Percentiles rank a stretch among this genome's conserved stretches.
phyloP scores from a whole-genome alignment of 2,113 vertebrate genomes.

The Mobula birostris region DNA sequence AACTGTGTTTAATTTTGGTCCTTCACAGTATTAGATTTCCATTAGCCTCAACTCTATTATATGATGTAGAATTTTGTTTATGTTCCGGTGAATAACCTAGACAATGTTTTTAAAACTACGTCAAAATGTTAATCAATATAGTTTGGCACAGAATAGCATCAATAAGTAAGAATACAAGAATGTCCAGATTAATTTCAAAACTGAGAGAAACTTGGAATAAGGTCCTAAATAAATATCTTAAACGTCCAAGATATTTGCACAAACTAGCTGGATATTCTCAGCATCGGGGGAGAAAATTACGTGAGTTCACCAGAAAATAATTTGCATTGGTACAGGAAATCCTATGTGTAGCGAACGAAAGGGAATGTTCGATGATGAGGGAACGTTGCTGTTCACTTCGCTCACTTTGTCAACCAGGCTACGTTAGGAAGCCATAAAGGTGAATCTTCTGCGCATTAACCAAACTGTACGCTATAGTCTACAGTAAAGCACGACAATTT shows the following conservation, averaged over 20 bases:
- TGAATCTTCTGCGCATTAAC: not conserved
- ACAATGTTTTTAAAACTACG: not conserved
- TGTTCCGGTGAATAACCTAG: not conserved
- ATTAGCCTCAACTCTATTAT: not conserved
- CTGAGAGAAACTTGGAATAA: not conserved
- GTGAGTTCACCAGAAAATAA: too few species aligned
- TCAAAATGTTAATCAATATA: not conserved
- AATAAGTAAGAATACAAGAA: not conserved
- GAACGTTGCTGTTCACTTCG: not conserved
- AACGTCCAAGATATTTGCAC: not conserved
- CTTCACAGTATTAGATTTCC: not conserved
- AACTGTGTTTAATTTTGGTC: not conserved
- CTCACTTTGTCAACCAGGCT: conserved; percentile 10
- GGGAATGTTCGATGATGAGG: not conserved
- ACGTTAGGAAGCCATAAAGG: not conserved
- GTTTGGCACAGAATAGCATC: not conserved
- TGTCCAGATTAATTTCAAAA: not conserved
- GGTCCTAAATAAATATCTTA: not conserved
- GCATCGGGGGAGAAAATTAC: too few species aligned
- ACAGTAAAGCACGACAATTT: not conserved
- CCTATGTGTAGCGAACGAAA: too few species aligned
- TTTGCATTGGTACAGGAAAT: not conserved
- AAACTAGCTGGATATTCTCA: too few species aligned
- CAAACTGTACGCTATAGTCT: not conserved
- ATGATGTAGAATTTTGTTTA: not conserved